Conservation (phyloP, 1,140 invertebrate species). For the Chymomyza costata region DNA sequence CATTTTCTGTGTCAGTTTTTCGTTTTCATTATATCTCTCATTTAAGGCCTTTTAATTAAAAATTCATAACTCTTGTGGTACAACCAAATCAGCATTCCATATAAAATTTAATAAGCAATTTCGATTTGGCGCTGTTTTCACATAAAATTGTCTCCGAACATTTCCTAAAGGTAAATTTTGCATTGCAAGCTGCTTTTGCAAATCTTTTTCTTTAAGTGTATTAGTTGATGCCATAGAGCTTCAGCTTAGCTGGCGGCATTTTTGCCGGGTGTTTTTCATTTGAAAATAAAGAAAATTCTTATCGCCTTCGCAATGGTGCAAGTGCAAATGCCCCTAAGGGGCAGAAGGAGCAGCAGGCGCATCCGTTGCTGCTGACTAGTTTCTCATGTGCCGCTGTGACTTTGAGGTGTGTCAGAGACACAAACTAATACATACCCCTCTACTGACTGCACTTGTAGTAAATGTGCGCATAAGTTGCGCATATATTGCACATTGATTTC, state of each 20-base stretch:
- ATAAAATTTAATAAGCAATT: no score
- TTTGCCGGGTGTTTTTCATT: slow-evolving; percentile 64
- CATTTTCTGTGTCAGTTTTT: no score
- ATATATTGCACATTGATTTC: slow-evolving; percentile 72
- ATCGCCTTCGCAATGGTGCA: slow-evolving; percentile 59
- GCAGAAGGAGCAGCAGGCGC: slow-evolving; percentile 36
- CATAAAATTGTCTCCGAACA: no score
- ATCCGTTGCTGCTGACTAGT: slow-evolving; percentile 41
- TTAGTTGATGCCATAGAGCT: slow-evolving; percentile 22
- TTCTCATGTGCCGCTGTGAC: slow-evolving; percentile 1
- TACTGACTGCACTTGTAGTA: not conserved
- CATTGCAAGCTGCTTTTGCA: not conserved
- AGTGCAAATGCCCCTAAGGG: slow-evolving; percentile 67
- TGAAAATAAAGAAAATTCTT: slow-evolving; percentile 68
- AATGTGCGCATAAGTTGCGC: slow-evolving; percentile 54
- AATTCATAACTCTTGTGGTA: no score
- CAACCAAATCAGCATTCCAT: no score
- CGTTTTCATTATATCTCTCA: no score
- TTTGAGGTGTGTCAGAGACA: no score
- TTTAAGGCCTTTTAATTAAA: no score
- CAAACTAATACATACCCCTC: not conserved
- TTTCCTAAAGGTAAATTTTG: not conserved
- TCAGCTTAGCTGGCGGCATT: slow-evolving; percentile 54
- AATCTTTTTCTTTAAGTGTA: not conserved
- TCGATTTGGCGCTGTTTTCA: no score